phyloP scores from a whole-genome alignment of 1,140 invertebrate species.

The Delia radicum region DNA sequence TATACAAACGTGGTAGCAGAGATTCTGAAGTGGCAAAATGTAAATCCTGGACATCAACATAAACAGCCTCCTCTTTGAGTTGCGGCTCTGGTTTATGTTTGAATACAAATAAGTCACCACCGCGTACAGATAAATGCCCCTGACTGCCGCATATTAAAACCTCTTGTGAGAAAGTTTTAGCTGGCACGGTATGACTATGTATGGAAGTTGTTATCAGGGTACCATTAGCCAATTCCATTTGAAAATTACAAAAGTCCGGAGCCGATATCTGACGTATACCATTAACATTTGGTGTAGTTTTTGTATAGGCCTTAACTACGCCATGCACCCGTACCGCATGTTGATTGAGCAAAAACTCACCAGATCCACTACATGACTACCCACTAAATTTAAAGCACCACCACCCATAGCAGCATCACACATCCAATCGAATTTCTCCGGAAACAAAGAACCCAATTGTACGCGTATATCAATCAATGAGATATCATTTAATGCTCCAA shows the following conservation, averaged over 20 bases:
- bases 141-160: slow-evolving; percentile 74
- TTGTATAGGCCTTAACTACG: slow-evolving; percentile 84
- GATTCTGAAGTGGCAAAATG: slow-evolving; percentile 64
- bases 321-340: slow-evolving; percentile 85
- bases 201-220: slow-evolving; percentile 84
- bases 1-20: slow-evolving; percentile 77
- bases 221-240: slow-evolving; percentile 87
- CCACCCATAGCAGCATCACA: slow-evolving; percentile 96
- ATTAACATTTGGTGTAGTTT: slow-evolving; percentile 82
- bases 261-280: slow-evolving; percentile 91
- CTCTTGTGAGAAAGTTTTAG: slow-evolving; percentile 76
- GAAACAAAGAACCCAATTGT: slow-evolving; percentile 82
- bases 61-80: slow-evolving; percentile 74
- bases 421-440: slow-evolving; percentile 85
- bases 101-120: slow-evolving; percentile 73
- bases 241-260: slow-evolving; percentile 93
- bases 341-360: slow-evolving; percentile 79
- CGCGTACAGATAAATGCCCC: slow-evolving; percentile 75
- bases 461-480: slow-evolving; percentile 84
- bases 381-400: slow-evolving; percentile 90
- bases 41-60: slow-evolving; percentile 81
- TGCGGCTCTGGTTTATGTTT: slow-evolving; percentile 58
- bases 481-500: slow-evolving; percentile 70
- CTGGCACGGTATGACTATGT: slow-evolving; percentile 46
- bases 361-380: slow-evolving; percentile 92